A percentile compares a stretch with the other conserved stretches of the same genome.
These are phyloP conservation scores for Semicossyphus pulcher DNA, from an alignment of 2,113 vertebrate genomes.

Conservation along the genomic window DNA sequence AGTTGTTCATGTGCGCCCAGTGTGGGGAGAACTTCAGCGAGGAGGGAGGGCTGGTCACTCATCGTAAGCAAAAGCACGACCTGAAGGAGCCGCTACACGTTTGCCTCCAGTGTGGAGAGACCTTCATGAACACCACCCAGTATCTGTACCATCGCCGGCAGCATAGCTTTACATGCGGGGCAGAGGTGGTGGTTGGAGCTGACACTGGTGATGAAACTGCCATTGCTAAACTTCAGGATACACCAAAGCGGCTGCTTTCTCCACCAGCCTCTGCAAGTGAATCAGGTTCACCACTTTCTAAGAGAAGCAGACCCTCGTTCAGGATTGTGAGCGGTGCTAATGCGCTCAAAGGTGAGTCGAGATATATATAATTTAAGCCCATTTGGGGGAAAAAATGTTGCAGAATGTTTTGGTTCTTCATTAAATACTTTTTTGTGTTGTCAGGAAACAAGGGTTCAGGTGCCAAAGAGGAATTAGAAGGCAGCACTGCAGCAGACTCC, in stretches of 20 bases:
- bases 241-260: conserved; percentile 59
- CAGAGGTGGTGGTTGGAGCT: conserved; percentile 14
- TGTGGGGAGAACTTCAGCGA: conserved; percentile 87
- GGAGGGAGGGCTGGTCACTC: conserved; percentile 79
- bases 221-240: conserved; percentile 9
- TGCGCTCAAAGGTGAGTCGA: conserved; percentile 56
- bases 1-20: conserved; percentile 86
- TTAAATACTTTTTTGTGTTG: neutral
- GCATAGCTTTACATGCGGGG: conserved; percentile 41
- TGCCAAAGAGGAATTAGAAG: conserved; percentile 57
- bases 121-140: conserved; percentile 92
- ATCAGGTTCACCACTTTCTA: conserved; percentile 49
- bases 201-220: conserved; percentile 38
- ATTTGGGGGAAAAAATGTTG: neutral
- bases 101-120: conserved; percentile 84
- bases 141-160: conserved; percentile 91
- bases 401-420: neutral
- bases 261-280: conserved; percentile 31
- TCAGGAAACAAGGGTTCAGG: conserved; percentile 58
- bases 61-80: conserved; percentile 84
- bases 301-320: conserved; percentile 61
- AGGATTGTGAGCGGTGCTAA: conserved; percentile 48
- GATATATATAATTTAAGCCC: neutral
- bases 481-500: conserved; percentile 22
- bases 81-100: conserved; percentile 84